These are phyloP conservation scores for Neelides sp. DNA, from an alignment of 1,140 invertebrate species.

Conservation along the genomic window DNA sequence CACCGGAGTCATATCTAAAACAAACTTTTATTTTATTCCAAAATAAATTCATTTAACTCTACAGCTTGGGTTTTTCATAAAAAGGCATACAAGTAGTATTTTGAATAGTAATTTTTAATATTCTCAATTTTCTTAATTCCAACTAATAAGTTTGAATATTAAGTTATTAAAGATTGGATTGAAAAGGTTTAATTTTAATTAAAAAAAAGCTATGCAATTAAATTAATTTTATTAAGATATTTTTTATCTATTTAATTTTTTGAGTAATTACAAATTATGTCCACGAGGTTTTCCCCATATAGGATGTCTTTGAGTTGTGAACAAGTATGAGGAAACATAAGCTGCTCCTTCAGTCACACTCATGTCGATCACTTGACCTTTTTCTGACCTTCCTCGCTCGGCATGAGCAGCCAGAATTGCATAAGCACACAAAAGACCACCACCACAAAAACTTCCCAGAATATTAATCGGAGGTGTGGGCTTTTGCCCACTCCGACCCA, in stretches of 20 bases:
- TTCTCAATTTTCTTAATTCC: too few species aligned
- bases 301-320: conserved; percentile 46
- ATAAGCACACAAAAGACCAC: conserved; percentile 77
- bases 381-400: conserved; percentile 61
- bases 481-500: conserved; percentile 54
- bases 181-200: too few species aligned
- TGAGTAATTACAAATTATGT: conserved; percentile 55
- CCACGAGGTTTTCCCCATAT: conserved; percentile 59
- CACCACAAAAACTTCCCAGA: conserved; percentile 90
- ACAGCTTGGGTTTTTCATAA: too few species aligned
- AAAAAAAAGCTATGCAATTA: too few species aligned
- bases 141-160: too few species aligned
- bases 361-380: conserved; percentile 51
- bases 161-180: too few species aligned
- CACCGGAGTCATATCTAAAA: conserved; percentile 62
- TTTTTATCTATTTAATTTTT: too few species aligned
- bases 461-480: conserved; percentile 79
- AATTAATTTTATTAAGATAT: too few species aligned
- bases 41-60: too few species aligned
- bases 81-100: too few species aligned
- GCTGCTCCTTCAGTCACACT: conserved; percentile 82
- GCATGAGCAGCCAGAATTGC: conserved; percentile 79
- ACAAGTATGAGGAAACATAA: conserved; percentile 78
- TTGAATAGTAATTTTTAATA: too few species aligned
- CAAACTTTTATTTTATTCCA: too few species aligned